Evolutionary conservation across 2,888 invertebrate genomes (phyloP).

Genomic region (Lasius platythorax): DNA sequence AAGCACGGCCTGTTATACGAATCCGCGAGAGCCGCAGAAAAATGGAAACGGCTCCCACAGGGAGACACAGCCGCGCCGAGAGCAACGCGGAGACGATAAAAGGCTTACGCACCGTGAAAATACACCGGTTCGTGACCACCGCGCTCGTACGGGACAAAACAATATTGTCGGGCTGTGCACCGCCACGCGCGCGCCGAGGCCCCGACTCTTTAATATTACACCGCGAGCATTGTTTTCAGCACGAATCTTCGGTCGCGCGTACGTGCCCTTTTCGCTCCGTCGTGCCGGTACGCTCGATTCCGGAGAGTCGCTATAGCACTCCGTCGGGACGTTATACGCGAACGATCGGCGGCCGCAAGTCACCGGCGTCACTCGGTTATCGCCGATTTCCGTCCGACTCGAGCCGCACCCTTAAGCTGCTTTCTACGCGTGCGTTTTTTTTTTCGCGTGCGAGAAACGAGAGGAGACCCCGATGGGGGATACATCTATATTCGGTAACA

Average conservation of each 20-base stretch:
- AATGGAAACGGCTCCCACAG: conserved; percentile 17
- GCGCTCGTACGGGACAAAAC: conserved; percentile 80
- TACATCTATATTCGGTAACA: not conserved
- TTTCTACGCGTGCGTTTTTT: not conserved
- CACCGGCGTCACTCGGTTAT: conserved; percentile 5
- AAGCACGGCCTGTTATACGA: not conserved
- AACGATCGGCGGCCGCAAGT: conserved; percentile 22
- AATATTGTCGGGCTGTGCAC: conserved; percentile 79
- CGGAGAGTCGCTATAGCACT: conserved; percentile 46
- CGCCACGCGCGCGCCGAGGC: conserved; percentile 57
- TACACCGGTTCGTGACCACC: conserved; percentile 77
- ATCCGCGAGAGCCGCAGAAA: not conserved
- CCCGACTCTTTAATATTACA: conserved; percentile 78
- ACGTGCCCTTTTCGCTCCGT: conserved; percentile 73
- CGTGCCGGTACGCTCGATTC: conserved; percentile 58
- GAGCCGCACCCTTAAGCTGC: not conserved
- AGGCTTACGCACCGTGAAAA: conserved; percentile 60
- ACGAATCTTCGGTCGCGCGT: conserved; percentile 78
- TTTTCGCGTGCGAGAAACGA: no score
- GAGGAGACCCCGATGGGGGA: no score
- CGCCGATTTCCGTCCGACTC: conserved; percentile 25
- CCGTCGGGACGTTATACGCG: conserved; percentile 6
- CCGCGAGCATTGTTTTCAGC: conserved; percentile 82
- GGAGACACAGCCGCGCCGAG: conserved; percentile 24
- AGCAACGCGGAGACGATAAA: conserved; percentile 62